Evolutionary conservation across 2,113 vertebrate species (phyloP).

Genomic region (Scartelaos histophorus): DNA sequence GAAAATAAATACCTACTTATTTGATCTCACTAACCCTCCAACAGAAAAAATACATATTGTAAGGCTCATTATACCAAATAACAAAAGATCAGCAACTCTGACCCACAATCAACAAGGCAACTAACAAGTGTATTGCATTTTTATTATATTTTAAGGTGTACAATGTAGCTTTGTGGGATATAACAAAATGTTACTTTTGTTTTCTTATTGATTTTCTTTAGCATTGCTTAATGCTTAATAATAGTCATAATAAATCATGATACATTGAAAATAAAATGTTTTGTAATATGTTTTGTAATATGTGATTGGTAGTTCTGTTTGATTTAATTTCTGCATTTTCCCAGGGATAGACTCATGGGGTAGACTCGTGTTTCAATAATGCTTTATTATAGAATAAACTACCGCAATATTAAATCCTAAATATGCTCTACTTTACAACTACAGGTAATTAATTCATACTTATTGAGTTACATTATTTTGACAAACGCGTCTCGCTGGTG

Average conservation of each 20-base stretch:
- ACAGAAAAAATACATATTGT: neutral
- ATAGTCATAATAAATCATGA: neutral
- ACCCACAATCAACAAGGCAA: neutral
- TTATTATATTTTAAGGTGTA: neutral
- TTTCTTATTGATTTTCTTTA: too few relatives aligned
- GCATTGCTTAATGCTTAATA: neutral
- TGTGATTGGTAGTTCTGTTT: neutral
- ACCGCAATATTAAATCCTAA: neutral
- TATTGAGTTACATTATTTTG: too few relatives aligned
- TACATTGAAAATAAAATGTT: neutral
- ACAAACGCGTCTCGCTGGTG: neutral
- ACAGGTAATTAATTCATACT: accelerated
- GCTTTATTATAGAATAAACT: neutral
- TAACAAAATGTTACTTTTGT: too few relatives aligned
- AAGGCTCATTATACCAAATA: neutral
- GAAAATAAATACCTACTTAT: neutral
- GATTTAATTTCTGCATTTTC: accelerated
- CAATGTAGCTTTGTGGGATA: too few relatives aligned
- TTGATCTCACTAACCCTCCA: neutral
- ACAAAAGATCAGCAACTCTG: neutral
- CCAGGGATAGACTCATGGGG: accelerated
- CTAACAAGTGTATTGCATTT: neutral
- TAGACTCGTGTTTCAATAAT: neutral
- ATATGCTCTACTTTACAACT: neutral
- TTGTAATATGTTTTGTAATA: too few relatives aligned